Percentiles rank a stretch among this genome's conserved stretches.
Conservation (phyloP, 2,113 vertebrate genomes). For the Galemys pyrenaicus region DNA sequence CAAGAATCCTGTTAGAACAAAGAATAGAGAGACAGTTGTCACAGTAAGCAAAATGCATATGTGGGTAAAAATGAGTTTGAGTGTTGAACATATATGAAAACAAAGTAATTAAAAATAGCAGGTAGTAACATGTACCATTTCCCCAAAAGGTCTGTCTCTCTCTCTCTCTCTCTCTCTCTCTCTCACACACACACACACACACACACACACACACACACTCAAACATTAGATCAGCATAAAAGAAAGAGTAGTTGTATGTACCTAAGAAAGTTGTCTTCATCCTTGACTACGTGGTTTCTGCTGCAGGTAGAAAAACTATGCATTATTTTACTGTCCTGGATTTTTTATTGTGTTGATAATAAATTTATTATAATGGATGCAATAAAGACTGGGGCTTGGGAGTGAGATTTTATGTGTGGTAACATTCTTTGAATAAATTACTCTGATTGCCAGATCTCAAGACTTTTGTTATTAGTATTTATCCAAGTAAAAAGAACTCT, state of each 20-base stretch:
- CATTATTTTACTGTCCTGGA: not conserved
- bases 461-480: slow-evolving; percentile 14
- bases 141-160: too few relatives aligned
- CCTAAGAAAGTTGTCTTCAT: not conserved
- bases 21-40: not conserved
- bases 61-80: not conserved
- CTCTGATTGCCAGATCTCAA: not conserved
- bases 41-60: not conserved
- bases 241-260: not conserved
- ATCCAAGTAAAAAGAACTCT: not conserved
- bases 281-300: not conserved
- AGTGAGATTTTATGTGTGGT: not conserved
- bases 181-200: too few relatives aligned
- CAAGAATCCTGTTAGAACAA: not conserved
- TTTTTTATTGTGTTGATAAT: slow-evolving; percentile 34
- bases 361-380: not conserved
- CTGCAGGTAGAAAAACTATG: not conserved
- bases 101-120: not conserved
- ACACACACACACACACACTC: not conserved
- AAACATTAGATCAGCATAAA: not conserved
- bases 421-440: not conserved
- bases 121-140: not conserved
- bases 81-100: not conserved
- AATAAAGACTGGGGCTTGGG: not conserved
- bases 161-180: too few relatives aligned